Conservation (phyloP, 2,797 vertebrate genomes). For the Novumbra hubbsi region DNA sequence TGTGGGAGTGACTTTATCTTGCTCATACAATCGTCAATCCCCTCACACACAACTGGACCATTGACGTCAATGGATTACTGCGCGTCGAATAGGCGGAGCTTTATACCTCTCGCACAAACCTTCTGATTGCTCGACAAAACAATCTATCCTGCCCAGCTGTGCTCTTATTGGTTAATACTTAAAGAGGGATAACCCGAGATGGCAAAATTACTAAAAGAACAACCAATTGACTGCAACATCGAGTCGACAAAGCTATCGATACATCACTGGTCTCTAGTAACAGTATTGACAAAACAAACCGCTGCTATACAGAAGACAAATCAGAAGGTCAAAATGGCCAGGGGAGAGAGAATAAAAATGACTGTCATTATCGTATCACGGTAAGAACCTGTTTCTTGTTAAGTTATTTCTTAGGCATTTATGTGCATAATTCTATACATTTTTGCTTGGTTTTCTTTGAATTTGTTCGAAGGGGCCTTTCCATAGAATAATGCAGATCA, state of each 20-base stretch:
- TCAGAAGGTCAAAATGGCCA: background rate
- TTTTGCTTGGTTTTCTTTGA: too few relatives aligned
- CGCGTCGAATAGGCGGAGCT: background rate
- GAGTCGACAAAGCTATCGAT: background rate
- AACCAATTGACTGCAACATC: background rate
- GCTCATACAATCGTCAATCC: background rate
- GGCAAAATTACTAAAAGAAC: background rate
- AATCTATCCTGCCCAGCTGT: background rate
- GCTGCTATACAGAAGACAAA: background rate
- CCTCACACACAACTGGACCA: background rate
- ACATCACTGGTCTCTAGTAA: background rate
- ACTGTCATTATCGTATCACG: background rate
- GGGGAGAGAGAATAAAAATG: background rate
- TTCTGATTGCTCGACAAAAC: background rate
- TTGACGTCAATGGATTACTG: conserved; percentile 6
- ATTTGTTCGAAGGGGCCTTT: too few relatives aligned
- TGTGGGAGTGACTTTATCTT: background rate
- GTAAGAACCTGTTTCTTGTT: background rate
- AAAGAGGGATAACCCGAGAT: too few relatives aligned
- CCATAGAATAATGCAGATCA: too few relatives aligned
- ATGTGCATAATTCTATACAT: background rate
- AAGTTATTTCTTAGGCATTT: background rate
- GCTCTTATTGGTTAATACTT: background rate
- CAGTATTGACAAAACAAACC: background rate
- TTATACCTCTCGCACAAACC: background rate